Conservation (phyloP, 2,888 invertebrate genomes). For the Tetragonisca angustula region DNA sequence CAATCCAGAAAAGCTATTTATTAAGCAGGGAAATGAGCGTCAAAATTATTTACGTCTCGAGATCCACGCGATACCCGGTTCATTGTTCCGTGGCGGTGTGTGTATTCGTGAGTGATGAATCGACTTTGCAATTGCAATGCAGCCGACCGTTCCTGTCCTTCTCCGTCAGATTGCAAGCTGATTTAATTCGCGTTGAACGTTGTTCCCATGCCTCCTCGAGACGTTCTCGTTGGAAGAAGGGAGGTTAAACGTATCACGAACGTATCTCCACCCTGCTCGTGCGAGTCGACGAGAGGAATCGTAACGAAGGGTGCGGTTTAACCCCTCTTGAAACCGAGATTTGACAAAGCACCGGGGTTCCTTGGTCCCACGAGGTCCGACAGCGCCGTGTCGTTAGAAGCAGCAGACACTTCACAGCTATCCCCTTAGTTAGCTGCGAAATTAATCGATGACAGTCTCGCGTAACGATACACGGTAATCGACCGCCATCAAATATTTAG, state of each 20-base stretch:
- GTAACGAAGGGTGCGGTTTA: constrained; percentile 15
- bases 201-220: too few species aligned
- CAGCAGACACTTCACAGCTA: constrained; percentile 22
- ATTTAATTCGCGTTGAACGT: constrained; percentile 5
- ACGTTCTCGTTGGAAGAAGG: not conserved
- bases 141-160: not conserved
- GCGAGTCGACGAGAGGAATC: not conserved
- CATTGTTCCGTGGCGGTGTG: constrained; percentile 29
- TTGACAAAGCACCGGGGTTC: constrained; percentile 38
- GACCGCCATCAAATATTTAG: constrained; percentile 52
- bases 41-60: constrained; percentile 45
- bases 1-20: constrained; percentile 41
- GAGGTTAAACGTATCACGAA: constrained; percentile 21
- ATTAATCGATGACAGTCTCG: constrained; percentile 55
- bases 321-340: constrained; percentile 8
- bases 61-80: constrained; percentile 36
- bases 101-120: constrained; percentile 50
- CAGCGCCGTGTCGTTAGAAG: not conserved
- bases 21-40: constrained; percentile 34
- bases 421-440: constrained; percentile 36
- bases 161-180: not conserved
- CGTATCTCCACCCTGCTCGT: not conserved
- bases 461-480: constrained; percentile 46
- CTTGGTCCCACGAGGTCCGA: constrained; percentile 14
- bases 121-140: constrained; percentile 37